phyloP scores from a whole-genome alignment of 2,797 vertebrate species.

The Eremophila alpestris region DNA sequence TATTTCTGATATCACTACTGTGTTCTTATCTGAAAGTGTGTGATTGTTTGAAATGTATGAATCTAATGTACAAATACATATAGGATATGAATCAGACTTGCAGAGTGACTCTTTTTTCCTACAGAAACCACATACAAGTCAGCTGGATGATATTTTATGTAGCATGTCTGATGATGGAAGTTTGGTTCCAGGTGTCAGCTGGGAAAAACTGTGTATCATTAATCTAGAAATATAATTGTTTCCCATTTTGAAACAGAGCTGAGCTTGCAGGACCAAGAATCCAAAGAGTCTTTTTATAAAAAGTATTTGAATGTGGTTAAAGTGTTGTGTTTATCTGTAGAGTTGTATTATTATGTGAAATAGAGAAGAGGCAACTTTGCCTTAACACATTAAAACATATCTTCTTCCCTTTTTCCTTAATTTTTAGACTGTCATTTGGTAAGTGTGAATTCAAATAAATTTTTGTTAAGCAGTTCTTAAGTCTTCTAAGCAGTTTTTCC shows the following conservation, averaged over 20 bases:
- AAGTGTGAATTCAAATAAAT: neutral
- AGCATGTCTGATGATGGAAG: neutral
- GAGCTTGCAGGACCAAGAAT: neutral
- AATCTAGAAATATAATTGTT: neutral
- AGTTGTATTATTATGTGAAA: neutral
- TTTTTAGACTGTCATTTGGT: neutral
- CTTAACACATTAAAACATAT: neutral
- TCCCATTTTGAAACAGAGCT: neutral
- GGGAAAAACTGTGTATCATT: neutral
- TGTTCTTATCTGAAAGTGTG: neutral
- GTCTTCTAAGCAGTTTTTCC: neutral
- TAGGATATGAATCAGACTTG: neutral
- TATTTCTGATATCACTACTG: neutral
- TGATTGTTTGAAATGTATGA: neutral
- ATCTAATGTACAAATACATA: neutral
- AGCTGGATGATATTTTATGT: neutral
- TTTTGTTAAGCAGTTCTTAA: neutral
- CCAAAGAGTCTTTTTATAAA: neutral
- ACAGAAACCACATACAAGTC: neutral
- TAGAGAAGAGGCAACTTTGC: neutral
- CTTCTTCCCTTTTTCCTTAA: neutral
- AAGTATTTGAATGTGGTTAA: neutral
- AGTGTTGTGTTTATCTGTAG: neutral
- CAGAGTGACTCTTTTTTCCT: neutral
- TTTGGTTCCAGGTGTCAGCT: neutral